Percentiles rank a stretch among this genome's conserved stretches.
Conservation (phyloP, 1,140 invertebrate species). For the Eumaeus atala region DNA sequence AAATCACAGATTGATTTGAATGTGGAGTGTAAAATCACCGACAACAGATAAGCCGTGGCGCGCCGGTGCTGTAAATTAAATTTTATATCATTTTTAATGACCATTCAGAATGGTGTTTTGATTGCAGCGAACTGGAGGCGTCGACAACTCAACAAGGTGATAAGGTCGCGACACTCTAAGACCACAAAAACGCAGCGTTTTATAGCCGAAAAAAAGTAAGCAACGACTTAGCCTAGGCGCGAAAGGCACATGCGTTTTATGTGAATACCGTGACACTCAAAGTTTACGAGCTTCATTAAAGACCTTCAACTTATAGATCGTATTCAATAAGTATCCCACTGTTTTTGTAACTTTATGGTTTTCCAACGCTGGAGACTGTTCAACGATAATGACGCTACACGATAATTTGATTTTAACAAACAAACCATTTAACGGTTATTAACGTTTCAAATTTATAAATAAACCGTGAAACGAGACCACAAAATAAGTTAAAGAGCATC, state of each 20-base stretch:
- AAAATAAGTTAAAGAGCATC: slow-evolving; percentile 62
- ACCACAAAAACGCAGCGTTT: slow-evolving; percentile 63
- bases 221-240: slow-evolving; percentile 21
- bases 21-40: slow-evolving; percentile 59
- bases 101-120: slow-evolving; percentile 68
- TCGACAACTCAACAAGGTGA: slow-evolving; percentile 70
- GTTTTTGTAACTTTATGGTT: slow-evolving; percentile 4
- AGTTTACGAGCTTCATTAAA: slow-evolving; percentile 53
- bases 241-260: slow-evolving; percentile 40
- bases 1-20: slow-evolving; percentile 11
- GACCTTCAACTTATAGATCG: slow-evolving; percentile 43
- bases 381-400: slow-evolving; percentile 8
- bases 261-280: slow-evolving; percentile 59
- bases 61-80: slow-evolving; percentile 66
- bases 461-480: slow-evolving; percentile 66
- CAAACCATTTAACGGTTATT: slow-evolving; percentile 56
- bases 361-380: not conserved
- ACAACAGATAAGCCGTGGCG: slow-evolving; percentile 66
- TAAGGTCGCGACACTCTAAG: slow-evolving; percentile 59
- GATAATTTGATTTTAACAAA: slow-evolving; percentile 43
- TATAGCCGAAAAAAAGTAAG: slow-evolving; percentile 51
- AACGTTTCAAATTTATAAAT: slow-evolving; percentile 54
- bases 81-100: slow-evolving; percentile 74
- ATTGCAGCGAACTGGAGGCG: slow-evolving; percentile 69
- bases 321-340: slow-evolving; percentile 36